Evolutionary conservation across 2,113 vertebrate genomes (phyloP).

Genomic region (Agapornis roseicollis): DNA sequence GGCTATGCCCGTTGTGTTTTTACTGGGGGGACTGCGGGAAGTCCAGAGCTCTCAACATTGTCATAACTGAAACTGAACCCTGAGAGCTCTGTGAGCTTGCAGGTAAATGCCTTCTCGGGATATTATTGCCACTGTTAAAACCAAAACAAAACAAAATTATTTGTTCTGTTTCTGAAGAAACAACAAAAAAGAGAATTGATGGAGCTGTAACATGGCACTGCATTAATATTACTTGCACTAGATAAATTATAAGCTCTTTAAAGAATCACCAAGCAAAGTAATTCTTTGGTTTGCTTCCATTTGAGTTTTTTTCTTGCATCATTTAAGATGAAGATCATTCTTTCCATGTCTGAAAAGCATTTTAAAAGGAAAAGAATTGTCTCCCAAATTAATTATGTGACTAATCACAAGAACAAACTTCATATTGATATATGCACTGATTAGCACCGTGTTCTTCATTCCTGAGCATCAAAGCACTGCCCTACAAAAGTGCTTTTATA

Average conservation of each 20-base stretch:
- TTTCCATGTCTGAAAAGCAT: not conserved
- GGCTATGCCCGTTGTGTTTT: not conserved
- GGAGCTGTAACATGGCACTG: not conserved
- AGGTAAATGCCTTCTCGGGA: not conserved
- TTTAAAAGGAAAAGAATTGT: not conserved
- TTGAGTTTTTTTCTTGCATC: not conserved
- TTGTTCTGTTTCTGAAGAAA: not conserved
- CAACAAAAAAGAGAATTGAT: not conserved
- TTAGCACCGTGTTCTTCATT: not conserved
- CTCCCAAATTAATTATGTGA: not conserved
- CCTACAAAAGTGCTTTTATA: not conserved
- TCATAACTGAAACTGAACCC: not conserved
- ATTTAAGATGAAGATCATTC: not conserved
- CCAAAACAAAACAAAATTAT: not conserved
- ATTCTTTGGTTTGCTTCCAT: not conserved
- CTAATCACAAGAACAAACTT: not conserved
- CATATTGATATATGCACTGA: not conserved
- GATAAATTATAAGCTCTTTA: not conserved
- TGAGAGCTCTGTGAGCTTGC: not conserved
- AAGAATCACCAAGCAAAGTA: not conserved
- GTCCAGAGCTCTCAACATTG: not conserved
- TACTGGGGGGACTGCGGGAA: not conserved
- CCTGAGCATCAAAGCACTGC: not conserved
- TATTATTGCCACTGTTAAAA: not conserved
- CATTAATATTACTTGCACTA: not conserved